These are phyloP conservation scores for Parazoanthus swiftii DNA, from an alignment of 92 coral and sea anemone genomes.

Conservation along the genomic window DNA sequence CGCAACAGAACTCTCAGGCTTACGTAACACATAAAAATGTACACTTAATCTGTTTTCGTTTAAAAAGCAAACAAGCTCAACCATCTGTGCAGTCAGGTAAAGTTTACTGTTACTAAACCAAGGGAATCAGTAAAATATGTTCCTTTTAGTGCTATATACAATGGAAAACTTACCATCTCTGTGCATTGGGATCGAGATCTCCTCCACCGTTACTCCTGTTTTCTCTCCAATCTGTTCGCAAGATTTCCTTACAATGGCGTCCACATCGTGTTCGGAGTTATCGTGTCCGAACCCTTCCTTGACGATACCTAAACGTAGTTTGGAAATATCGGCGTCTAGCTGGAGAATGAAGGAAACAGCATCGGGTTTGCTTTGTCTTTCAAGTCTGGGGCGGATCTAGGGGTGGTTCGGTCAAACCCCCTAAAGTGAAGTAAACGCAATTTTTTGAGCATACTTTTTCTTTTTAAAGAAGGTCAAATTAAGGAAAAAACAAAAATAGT, in stretches of 20 bases:
- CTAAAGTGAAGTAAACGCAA: too few relatives aligned
- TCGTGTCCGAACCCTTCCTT: conserved; percentile 63
- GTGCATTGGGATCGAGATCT: conserved; percentile 74
- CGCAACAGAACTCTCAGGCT: too few relatives aligned
- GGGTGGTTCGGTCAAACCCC: too few relatives aligned
- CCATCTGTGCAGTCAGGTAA: too few relatives aligned
- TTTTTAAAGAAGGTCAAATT: too few relatives aligned
- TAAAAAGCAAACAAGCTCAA: too few relatives aligned
- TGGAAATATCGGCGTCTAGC: conserved; percentile 65
- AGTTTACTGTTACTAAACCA: too few relatives aligned
- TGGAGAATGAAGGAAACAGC: conserved; percentile 9
- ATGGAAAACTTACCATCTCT: conserved; percentile 44
- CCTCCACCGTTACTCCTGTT: conserved; percentile 55
- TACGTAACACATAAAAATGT: too few relatives aligned
- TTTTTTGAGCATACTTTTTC: too few relatives aligned
- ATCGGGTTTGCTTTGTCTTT: neutral
- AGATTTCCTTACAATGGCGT: conserved; percentile 55
- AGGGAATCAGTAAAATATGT: neutral
- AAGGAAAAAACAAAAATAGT: too few relatives aligned
- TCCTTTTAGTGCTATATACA: neutral
- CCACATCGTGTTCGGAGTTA: conserved; percentile 64
- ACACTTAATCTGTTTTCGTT: too few relatives aligned
- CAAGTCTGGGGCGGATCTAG: too few relatives aligned
- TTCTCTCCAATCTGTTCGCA: conserved; percentile 42
- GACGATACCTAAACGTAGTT: conserved; percentile 64